phyloP scores from a whole-genome alignment of 2,113 vertebrate species.

The Phocoena sinus region DNA sequence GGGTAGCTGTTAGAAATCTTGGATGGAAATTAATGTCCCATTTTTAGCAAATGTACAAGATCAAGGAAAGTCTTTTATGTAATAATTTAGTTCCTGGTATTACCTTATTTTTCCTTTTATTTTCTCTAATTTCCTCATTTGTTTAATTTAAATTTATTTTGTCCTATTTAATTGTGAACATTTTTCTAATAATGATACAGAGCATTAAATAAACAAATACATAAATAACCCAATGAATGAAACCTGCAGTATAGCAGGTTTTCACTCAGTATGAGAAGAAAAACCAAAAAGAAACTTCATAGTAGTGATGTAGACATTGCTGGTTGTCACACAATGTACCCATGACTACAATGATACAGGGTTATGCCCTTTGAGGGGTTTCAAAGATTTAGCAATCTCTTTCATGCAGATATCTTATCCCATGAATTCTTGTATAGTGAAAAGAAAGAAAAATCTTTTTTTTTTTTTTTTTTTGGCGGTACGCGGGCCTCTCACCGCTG shows the following conservation, averaged over 20 bases:
- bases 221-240: neutral
- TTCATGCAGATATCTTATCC: neutral
- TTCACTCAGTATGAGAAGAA: neutral
- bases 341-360: neutral
- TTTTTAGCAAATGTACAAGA: constrained; percentile 29
- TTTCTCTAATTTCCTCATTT: constrained; percentile 4
- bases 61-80: neutral
- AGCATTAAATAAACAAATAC: neutral
- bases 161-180: neutral
- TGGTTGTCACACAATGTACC: neutral
- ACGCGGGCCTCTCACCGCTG: too few species aligned
- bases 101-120: neutral
- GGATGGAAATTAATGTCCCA: neutral
- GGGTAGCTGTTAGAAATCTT: neutral
- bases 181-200: constrained; percentile 17
- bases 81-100: neutral
- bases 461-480: too few species aligned
- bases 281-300: neutral
- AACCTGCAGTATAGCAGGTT: neutral
- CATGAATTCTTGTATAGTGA: neutral
- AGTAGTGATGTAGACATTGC: neutral
- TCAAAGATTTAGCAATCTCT: neutral
- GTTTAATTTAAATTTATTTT: constrained; percentile 22
- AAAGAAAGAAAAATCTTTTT: neutral
- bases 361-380: neutral